Base-by-base conservation (phyloP, 2,797 vertebrate species). In the Carcharodon carcharias region DNA sequence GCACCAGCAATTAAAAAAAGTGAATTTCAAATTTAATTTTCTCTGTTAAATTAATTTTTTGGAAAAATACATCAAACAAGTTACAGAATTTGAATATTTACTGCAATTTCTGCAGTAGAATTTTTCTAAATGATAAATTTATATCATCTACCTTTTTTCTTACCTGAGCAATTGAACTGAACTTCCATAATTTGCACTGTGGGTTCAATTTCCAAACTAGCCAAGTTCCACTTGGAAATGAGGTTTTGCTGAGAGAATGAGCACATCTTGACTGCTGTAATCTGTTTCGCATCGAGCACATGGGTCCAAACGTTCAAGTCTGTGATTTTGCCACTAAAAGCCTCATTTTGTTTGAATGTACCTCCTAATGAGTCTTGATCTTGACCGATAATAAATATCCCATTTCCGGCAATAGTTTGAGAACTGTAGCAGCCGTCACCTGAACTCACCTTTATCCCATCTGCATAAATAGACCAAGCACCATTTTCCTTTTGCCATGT, bases 341-440 rank as follows among this genome's bases (percentile, higher is more conserved):
- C 98, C 96, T 99, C 99, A 0, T 98, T 98, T 0, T 96, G 96
- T 45, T 85, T 97, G 97, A 99, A 99, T 97, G 98, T 98, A 35
- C 99, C 99, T 0, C 99, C 99, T 92, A 98, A 98, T 0, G 98
- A 98, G 96, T 99, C 99, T 96, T 99, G 99, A 96, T 99, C 99
- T 96, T 99, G 99, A 3, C 99, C 99, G 50, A 99, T 97, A n/a
- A 99, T 98, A 67, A 99, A 97, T 77, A 98, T 98, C 1, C 99
- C 98, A 0, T 98, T 97, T 0, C 97, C 97, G 0, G 97, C 96
- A 96, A 99, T 98, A 54, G 98, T 97, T 63, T 98, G 97, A 35
- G 97, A 97, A 0, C 97, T 97, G 28, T 98, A 96, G 0, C 96
- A 96, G 0, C 96, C 97, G 23, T 97, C 95, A 0, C 98, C 98